A percentile compares a stretch with the other conserved stretches of the same genome.
Conservation (phyloP, 2,113 vertebrate species). For the Murina feae region DNA sequence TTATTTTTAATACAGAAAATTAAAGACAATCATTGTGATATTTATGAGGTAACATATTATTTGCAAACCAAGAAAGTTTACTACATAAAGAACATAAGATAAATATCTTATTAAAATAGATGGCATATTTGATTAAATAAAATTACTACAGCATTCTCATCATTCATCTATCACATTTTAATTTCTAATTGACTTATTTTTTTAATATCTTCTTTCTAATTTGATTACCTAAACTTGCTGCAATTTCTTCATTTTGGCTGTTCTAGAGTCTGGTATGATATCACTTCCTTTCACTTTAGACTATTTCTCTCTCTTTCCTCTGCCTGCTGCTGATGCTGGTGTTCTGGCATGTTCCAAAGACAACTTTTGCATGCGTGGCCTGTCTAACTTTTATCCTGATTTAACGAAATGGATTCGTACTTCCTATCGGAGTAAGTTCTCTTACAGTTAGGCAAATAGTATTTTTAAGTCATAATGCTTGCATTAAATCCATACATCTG, state of each 20-base stretch:
- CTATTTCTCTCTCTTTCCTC: constrained; percentile 86
- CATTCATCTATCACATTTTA: constrained; percentile 77
- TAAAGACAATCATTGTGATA: constrained; percentile 28
- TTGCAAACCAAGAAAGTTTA: constrained; percentile 36
- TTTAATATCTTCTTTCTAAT: constrained; percentile 67
- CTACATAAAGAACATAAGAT: neutral
- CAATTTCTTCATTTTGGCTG: constrained; percentile 82
- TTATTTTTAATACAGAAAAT: constrained; percentile 21
- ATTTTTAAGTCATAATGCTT: constrained; percentile 74
- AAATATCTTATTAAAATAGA: neutral
- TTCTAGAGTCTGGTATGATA: constrained; percentile 83
- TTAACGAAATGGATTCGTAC: constrained; percentile 99
- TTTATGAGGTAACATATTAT: constrained; percentile 8
- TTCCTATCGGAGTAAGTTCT: constrained; percentile 99
- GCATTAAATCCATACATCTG: constrained; percentile 69
- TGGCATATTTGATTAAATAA: constrained; percentile 45
- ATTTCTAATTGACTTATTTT: constrained; percentile 74
- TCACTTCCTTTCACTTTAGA: constrained; percentile 87
- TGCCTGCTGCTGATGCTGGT: constrained; percentile 91
- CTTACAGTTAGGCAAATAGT: constrained; percentile 79
- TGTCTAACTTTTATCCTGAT: constrained; percentile 99
- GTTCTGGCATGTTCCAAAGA: constrained; percentile 98
- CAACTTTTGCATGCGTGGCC: constrained; percentile 99
- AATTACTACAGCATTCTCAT: constrained; percentile 76
- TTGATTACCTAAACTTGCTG: constrained; percentile 79